A percentile compares a stretch with the other conserved stretches of the same genome.
These are phyloP conservation scores for Lasiurus cinereus DNA, from an alignment of 2,113 vertebrate genomes.

Conservation along the genomic window DNA sequence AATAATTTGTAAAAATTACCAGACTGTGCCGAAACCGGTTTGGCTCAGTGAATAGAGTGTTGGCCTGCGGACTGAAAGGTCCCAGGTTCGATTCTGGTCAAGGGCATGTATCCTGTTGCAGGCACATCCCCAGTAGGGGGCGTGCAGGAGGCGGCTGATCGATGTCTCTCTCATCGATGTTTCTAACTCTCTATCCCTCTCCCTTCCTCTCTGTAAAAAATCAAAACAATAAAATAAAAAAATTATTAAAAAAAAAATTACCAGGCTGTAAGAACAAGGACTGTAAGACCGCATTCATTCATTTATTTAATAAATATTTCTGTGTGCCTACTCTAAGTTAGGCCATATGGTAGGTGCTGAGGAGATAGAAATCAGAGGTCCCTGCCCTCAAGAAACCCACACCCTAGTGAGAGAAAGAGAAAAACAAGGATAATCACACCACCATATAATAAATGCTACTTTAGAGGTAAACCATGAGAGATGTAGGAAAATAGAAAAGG, in stretches of 20 bases:
- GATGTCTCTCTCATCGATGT: too few relatives aligned
- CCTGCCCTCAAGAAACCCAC: not conserved
- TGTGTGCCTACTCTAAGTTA: not conserved
- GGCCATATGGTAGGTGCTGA: not conserved
- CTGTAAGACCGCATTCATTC: not conserved
- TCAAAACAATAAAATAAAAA: too few relatives aligned
- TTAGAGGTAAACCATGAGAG: not conserved
- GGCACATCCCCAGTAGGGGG: too few relatives aligned
- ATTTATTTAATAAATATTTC: slow-evolving; percentile 54
- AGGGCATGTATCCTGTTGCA: too few relatives aligned
- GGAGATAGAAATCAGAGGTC: not conserved
- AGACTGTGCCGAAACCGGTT: too few relatives aligned
- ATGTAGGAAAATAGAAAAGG: not conserved
- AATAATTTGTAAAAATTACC: slow-evolving; percentile 20
- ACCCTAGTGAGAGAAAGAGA: not conserved
- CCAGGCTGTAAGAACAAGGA: slow-evolving; percentile 3
- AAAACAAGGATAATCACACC: not conserved
- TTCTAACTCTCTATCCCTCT: too few relatives aligned
- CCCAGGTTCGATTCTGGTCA: too few relatives aligned
- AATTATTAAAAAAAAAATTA: not conserved
- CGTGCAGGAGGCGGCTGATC: too few relatives aligned
- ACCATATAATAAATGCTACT: not conserved
- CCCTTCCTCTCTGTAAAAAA: too few relatives aligned
- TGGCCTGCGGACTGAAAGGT: too few relatives aligned
- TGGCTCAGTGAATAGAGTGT: too few relatives aligned